Evolutionary conservation across 2,797 vertebrate species (phyloP), one percentile per base, ranked within the genome.

Genomic region (Anabacerthia variegaticeps): DNA sequence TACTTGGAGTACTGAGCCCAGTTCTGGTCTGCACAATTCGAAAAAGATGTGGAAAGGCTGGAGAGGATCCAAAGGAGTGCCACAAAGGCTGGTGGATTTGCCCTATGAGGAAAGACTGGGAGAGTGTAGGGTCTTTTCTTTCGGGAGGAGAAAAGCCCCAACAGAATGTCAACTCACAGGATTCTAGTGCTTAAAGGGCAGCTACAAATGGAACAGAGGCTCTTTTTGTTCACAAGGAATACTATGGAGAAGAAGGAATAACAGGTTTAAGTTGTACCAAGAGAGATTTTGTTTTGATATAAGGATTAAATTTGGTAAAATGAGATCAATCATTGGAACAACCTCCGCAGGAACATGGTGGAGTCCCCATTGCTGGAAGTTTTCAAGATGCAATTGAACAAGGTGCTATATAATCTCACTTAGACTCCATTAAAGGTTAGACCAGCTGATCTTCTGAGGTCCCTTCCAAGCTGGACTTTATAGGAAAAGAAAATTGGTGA

Each of bases 111-210:
- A 62, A 34, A 39, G 59, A 48, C 21, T 34, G n/a, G 23, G 72
- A 12, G 34, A 46, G 5, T 14, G 16, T 13, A 30, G 12, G 4
- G 18, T 72, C 39, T 61, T 82, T 71, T 44, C 20, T 71, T 24
- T 4, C 7, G 65, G 24, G 13, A 46, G 44, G 28, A 54, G 24
- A 62, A 24, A 41, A 48, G 22, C 14, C 24, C 22, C 0, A 0
- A 14, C 18, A 6, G 2, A 48, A 36, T 19, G 26, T 80, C 15
- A 18, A 30, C 12, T 36, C 9, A 4, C 12, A n/a, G 12, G 14
- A 4, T 37, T 72, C 12, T 17, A n/a, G 12, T 37, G 14, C 21
- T 62, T 56, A 24, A 51, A 75, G 8, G 4, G 20, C 6, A 11
- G n/a, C 32, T 83, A 6, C 9, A 41, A 28, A 43, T 4, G 27